Evolutionary conservation across 2,888 invertebrate genomes (phyloP), one percentile per base, ranked within the genome.

Genomic region (Trypoxylon attenuatum): DNA sequence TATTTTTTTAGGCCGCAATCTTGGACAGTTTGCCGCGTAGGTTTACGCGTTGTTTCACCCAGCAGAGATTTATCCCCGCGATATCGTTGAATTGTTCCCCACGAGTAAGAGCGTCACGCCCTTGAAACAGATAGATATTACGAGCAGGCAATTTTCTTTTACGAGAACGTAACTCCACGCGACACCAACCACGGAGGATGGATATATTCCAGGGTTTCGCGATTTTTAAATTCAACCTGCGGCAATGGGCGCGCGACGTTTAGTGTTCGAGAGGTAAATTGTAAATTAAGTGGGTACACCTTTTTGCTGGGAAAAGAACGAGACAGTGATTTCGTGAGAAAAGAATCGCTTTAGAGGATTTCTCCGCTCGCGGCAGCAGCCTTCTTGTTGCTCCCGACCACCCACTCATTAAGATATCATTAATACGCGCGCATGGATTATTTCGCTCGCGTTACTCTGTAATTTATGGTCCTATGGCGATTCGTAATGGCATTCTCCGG

Each of bases 291-390:
- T 29, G 27, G 38, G 49, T 51, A 56, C 39, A 13, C 50, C 5
- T 50, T 56, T 55, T 45, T 27, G 33, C 45, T n/a, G n/a, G n/a
- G n/a, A n/a, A n/a, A n/a, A n/a, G n/a, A n/a, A n/a, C n/a, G n/a
- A n/a, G n/a, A n/a, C n/a, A n/a, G n/a, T n/a, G 46, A 22, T 15
- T 43, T 6, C 39, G 22, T 46, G 57, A 57, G 51, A 46, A 46
- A 51, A 38, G 5, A 39, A 43, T 50, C 39, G n/a, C 19, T 15
- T 21, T 22, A 5, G 22, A 29, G 1, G 39, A 38, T 46, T 46
- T 45, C 43, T 41, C 13, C 8, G 19, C 3, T 10, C 6, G 6
- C n/a, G 29, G 41, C 57, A n/a, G n/a, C 51, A 51, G 23, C 29
- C 45, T 46, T 6, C 18, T n/a, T 22, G 33, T 22, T 38, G 19